Conservation (phyloP, 2,113 vertebrate species). For the Pelvicachromis taeniatus region DNA sequence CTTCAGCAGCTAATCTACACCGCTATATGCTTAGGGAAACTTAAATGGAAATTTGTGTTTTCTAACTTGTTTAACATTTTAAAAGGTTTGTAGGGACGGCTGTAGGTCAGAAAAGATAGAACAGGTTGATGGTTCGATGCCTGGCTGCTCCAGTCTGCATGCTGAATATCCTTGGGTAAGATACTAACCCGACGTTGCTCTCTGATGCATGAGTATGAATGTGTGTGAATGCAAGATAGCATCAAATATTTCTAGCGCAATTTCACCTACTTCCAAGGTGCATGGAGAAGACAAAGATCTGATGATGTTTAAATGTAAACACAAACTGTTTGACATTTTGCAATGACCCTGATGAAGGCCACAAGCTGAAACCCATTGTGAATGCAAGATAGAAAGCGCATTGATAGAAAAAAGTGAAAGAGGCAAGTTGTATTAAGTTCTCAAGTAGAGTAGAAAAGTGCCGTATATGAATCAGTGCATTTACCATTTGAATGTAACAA, state of each 20-base stretch:
- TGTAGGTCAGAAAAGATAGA: not conserved
- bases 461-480: not conserved
- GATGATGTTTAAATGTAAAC: no score
- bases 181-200: not conserved
- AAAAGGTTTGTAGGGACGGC: not conserved
- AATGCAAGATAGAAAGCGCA: not conserved
- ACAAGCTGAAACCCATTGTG: not conserved
- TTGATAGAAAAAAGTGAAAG: not conserved
- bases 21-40: not conserved
- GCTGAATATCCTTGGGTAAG: not conserved
- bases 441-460: not conserved
- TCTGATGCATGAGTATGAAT: not conserved
- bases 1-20: not conserved
- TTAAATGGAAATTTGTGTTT: not conserved
- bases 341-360: no score
- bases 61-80: not conserved
- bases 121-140: not conserved
- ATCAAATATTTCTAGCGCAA: no score
- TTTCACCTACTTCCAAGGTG: no score
- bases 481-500: not conserved
- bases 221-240: not conserved
- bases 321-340: no score
- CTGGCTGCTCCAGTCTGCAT: not conserved
- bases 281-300: no score
- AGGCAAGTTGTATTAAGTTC: not conserved